These are phyloP conservation scores for Conops quadrifasciatus DNA, from an alignment of 2,888 invertebrate species.

Conservation along the genomic window DNA sequence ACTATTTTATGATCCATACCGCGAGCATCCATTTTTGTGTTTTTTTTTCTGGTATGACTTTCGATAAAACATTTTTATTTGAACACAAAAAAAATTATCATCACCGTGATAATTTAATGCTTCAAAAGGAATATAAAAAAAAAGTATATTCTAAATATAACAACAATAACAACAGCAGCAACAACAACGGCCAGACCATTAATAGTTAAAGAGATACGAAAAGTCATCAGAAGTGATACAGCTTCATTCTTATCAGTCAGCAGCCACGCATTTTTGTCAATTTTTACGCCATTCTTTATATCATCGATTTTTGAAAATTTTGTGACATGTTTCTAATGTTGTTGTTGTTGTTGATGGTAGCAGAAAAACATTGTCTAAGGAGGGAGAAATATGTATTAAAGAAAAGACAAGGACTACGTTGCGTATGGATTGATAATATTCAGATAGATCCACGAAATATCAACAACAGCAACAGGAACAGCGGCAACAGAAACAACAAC, in stretches of 20 bases:
- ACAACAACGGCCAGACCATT: neutral
- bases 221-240: conserved; percentile 30
- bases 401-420: neutral
- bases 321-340: neutral
- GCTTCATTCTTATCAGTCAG: conserved; percentile 45
- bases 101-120: conserved; percentile 14
- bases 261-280: conserved; percentile 49
- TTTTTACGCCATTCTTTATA: conserved; percentile 31
- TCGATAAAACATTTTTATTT: neutral
- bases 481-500: neutral
- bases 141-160: neutral
- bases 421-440: conserved; percentile 4
- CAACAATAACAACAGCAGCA: conserved; percentile 4
- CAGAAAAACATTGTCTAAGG: neutral
- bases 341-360: neutral
- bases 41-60: neutral
- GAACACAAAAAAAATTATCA: conserved; percentile 8
- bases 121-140: conserved; percentile 6
- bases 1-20: conserved; percentile 17
- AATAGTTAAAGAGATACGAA: neutral
- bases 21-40: too few relatives aligned
- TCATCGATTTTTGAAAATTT: conserved; percentile 16
- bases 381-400: neutral
- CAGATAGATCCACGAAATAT: neutral
- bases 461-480: conserved; percentile 12